Conservation (phyloP, 2,113 vertebrate species). For the Podilymbus podiceps region DNA sequence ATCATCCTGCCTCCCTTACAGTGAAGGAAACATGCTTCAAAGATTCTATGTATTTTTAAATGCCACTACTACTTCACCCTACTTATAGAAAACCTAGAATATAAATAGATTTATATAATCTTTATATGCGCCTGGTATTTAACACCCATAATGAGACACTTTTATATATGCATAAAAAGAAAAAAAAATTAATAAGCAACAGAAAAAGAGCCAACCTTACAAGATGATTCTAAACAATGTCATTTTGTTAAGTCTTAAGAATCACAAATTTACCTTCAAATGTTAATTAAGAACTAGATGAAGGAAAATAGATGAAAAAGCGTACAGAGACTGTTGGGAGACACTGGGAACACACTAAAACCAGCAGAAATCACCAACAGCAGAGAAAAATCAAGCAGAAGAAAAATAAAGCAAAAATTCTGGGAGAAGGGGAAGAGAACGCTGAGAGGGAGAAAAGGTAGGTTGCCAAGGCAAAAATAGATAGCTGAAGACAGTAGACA, state of each 20-base stretch:
- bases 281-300: background rate
- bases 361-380: background rate
- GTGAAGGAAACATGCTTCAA: background rate
- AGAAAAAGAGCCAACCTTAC: background rate
- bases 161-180: background rate
- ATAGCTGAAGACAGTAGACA: conserved; percentile 16
- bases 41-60: background rate
- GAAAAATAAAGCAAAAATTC: background rate
- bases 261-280: background rate
- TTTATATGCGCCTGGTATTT: background rate
- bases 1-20: background rate
- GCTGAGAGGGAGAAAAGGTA: background rate
- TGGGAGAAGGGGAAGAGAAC: background rate
- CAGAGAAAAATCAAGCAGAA: background rate
- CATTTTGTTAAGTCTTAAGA: background rate
- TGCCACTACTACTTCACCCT: background rate
- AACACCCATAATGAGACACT: background rate
- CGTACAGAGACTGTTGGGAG: background rate
- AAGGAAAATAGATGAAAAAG: background rate
- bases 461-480: background rate
- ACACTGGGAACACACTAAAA: background rate
- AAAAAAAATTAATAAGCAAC: background rate
- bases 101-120: background rate
- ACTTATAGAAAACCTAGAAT: background rate
- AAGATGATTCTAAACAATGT: background rate